Evolutionary conservation across 2,888 invertebrate species (phyloP).

Genomic region (Trichopoda pennipes): DNA sequence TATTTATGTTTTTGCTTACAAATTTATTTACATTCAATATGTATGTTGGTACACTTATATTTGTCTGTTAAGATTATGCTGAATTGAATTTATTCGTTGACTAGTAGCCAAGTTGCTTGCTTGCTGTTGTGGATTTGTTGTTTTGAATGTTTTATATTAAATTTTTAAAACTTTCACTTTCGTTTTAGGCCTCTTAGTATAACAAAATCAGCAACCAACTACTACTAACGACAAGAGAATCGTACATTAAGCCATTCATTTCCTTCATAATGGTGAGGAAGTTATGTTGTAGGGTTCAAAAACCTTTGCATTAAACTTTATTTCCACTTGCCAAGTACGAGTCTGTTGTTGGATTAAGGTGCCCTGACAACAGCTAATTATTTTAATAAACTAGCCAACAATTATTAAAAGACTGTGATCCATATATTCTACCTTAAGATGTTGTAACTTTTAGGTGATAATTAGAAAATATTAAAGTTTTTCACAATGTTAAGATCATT

Average conservation of each 20-base stretch:
- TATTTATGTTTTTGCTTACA: background rate
- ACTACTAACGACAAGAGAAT: background rate
- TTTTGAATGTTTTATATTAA: constrained; percentile 44
- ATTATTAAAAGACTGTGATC: constrained; percentile 2
- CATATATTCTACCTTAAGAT: background rate
- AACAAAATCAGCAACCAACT: constrained; percentile 36
- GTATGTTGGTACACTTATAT: background rate
- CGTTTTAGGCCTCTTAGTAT: constrained; percentile 47
- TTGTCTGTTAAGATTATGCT: background rate
- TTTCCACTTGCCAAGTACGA: constrained; percentile 60
- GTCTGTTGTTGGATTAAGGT: background rate
- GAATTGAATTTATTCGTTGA: background rate
- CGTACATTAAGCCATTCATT: constrained; percentile 34
- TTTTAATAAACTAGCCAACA: constrained; percentile 35
- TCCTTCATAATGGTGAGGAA: constrained; percentile 63
- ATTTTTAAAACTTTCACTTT: constrained; percentile 67
- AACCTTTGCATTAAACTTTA: constrained; percentile 62
- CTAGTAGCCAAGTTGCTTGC: constrained; percentile 39
- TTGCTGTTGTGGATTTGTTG: constrained; percentile 8
- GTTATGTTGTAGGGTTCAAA: constrained; percentile 63
- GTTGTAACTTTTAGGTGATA: background rate
- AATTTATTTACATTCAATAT: background rate
- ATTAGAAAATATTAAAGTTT: too few relatives aligned
- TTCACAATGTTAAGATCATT: too few relatives aligned
- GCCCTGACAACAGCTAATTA: constrained; percentile 6